Evolutionary conservation across 2,888 invertebrate species (phyloP).

Genomic region (Morpho achilles): DNA sequence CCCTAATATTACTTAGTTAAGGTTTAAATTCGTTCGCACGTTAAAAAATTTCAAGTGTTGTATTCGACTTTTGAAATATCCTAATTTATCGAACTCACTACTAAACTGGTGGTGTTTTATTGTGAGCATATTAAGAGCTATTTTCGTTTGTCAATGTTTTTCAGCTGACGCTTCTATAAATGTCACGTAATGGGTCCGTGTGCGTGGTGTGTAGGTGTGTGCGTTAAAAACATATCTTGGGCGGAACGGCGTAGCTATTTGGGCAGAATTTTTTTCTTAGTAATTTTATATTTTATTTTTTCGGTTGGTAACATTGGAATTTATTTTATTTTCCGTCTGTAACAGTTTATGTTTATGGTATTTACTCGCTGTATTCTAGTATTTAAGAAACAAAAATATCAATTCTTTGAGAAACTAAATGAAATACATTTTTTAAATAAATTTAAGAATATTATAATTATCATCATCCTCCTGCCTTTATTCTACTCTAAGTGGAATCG

Average conservation of each 20-base stretch:
- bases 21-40: slow-evolving; percentile 30
- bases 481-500: too few relatives aligned
- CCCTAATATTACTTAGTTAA: slow-evolving; percentile 31
- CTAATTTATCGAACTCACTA: slow-evolving; percentile 55
- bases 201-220: slow-evolving; percentile 40
- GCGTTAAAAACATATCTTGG: slow-evolving; percentile 67
- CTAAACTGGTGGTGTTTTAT: slow-evolving; percentile 39
- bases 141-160: slow-evolving; percentile 41
- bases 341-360: not conserved
- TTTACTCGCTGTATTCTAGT: too few relatives aligned
- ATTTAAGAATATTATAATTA: too few relatives aligned
- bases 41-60: slow-evolving; percentile 49
- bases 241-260: slow-evolving; percentile 49
- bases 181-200: slow-evolving; percentile 50
- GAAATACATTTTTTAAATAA: too few relatives aligned
- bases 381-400: too few relatives aligned
- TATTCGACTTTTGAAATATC: slow-evolving; percentile 72
- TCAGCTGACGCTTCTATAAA: slow-evolving; percentile 74
- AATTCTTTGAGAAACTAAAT: too few relatives aligned
- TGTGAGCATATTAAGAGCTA: slow-evolving; percentile 30
- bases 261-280: slow-evolving; percentile 51
- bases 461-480: too few relatives aligned
- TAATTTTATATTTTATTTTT: slow-evolving; percentile 26
- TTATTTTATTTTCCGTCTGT: not conserved
- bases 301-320: not conserved